Evolutionary conservation across 2,888 invertebrate species (phyloP), one percentile per base, ranked within the genome.

Genomic region (Piscicola geometra): DNA sequence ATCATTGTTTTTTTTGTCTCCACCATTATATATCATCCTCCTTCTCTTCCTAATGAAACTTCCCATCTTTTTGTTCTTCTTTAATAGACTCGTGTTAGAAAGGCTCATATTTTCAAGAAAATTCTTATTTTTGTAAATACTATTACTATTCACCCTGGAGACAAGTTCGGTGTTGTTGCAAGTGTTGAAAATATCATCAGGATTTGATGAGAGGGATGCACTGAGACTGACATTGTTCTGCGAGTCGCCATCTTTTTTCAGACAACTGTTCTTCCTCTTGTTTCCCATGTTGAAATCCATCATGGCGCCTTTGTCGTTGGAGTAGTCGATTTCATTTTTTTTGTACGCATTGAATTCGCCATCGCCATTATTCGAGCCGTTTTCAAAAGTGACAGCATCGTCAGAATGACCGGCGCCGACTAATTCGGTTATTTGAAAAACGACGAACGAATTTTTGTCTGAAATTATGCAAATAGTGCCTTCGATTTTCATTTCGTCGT

Each of bases 371-470:
- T 28, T 35, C 21, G 70, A 70, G 1, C 32, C 50, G 30, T 50
- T 50, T 28, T 56, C 52, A 18, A 47, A 30, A 56, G 35, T 21
- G 0, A 32, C 25, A 3, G 56, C 32, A 15, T n/a, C n/a, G 18
- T 52, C 72, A 0, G 52, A 28, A 5, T 32, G 18, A 25, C 50
- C 30, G 21, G 32, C 28, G 33, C 56, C 56, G 3, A 72, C 32
- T 0, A 72, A 50, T 52, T 72, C 72, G 28, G 72, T 72, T n/a
- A 72, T 72, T 52, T 72, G 72, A 21, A 72, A 72, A 32, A 72
- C 72, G 25, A 72, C 30, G 56, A 72, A 72, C 18, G 72, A 50
- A 52, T 72, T 72, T 25, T 50, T 35, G 52, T 72, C 72, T n/a
- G 72, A 72, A 21, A 72, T 33, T 15, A 72, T 32, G 32, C 72